Evolutionary conservation across 2,113 vertebrate genomes (phyloP).

Genomic region (Sphyrna mokarran): DNA sequence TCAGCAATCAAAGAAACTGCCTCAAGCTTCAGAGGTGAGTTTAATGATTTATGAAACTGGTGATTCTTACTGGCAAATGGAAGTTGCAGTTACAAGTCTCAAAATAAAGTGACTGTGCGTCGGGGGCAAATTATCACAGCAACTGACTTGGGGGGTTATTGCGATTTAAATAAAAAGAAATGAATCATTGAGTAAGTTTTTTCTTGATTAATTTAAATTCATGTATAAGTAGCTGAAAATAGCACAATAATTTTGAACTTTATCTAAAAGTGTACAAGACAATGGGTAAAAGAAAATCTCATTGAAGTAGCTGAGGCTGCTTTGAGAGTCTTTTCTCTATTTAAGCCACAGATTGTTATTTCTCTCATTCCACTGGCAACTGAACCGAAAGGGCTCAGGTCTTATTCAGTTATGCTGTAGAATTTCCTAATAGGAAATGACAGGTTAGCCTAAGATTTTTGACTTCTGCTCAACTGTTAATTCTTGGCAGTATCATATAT

Average conservation of each 20-base stretch:
- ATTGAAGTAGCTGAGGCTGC: neutral
- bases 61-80: neutral
- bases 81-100: neutral
- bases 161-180: neutral
- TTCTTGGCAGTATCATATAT: neutral
- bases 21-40: neutral
- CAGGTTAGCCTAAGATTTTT: neutral
- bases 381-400: conserved; percentile 7
- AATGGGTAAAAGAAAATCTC: neutral
- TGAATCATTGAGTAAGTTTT: neutral
- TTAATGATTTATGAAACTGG: neutral
- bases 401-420: neutral
- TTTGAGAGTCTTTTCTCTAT: neutral
- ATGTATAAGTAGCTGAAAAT: neutral
- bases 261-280: neutral
- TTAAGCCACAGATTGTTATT: neutral
- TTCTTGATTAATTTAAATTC: neutral
- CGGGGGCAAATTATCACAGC: neutral
- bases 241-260: neutral
- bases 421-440: neutral
- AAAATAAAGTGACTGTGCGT: neutral
- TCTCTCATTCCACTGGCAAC: neutral
- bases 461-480: neutral
- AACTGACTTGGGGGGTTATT: neutral
- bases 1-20: neutral